phyloP scores from a whole-genome alignment of 2,113 vertebrate species.

The Coptodon rendalli region DNA sequence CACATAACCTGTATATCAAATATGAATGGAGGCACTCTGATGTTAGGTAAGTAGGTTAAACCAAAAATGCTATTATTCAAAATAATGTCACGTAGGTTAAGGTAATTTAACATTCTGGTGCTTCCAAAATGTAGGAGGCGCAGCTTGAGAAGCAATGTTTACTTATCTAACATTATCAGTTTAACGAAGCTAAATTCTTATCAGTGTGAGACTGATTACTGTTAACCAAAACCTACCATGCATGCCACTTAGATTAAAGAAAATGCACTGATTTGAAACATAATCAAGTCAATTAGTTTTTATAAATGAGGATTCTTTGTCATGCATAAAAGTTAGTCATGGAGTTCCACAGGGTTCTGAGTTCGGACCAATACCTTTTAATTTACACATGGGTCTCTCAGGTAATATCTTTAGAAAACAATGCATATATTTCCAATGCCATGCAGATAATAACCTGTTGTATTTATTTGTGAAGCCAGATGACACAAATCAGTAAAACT shows the following conservation, averaged over 20 bases:
- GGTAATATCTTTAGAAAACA: not conserved
- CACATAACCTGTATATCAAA: not conserved
- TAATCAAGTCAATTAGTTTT: not conserved
- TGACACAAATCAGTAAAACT: not conserved
- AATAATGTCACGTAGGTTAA: not conserved
- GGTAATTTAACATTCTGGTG: not conserved
- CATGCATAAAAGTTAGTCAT: not conserved
- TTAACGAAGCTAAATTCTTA: not conserved
- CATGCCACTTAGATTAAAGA: not conserved
- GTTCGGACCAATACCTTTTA: not conserved
- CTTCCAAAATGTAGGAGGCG: not conserved
- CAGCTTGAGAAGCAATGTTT: not conserved
- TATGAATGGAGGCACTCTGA: not conserved
- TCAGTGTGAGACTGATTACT: not conserved
- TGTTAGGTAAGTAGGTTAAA: not conserved
- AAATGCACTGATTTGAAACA: not conserved
- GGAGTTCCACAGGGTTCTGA: not conserved
- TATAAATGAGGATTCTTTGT: not conserved
- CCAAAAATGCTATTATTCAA: not conserved
- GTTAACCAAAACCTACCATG: not conserved
- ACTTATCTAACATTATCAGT: not conserved
- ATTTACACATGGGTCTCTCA: not conserved
- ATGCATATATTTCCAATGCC: not conserved
- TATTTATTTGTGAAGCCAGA: not conserved
- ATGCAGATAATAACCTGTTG: not conserved